phyloP scores from a whole-genome alignment of 2,888 invertebrate species.

The Leptopilina drosophilae region DNA sequence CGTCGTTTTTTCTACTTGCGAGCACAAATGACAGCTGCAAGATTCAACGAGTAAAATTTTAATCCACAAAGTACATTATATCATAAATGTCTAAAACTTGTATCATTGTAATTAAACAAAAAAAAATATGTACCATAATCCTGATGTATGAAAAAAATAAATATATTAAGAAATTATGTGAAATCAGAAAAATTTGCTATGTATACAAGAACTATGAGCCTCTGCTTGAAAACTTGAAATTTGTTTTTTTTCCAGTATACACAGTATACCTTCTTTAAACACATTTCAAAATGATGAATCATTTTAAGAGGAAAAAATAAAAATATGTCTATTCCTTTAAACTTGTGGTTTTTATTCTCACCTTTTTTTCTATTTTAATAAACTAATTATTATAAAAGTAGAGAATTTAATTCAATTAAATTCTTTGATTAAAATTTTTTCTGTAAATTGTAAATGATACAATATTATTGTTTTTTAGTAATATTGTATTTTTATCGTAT shows the following conservation, averaged over 20 bases:
- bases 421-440: too few relatives aligned
- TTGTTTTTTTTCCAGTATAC: conserved; percentile 13
- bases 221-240: conserved; percentile 1
- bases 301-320: conserved; percentile 7
- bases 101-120: conserved; percentile 73
- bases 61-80: conserved; percentile 71
- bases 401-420: neutral
- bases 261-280: conserved; percentile 18
- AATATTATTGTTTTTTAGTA: too few relatives aligned
- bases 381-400: neutral
- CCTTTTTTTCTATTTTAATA: neutral
- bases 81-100: conserved; percentile 75
- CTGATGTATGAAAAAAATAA: conserved; percentile 71
- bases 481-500: conserved; percentile 16
- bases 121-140: conserved; percentile 71
- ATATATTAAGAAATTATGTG: conserved; percentile 64
- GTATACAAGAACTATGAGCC: neutral
- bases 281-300: neutral
- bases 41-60: conserved; percentile 65
- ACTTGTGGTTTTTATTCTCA: neutral
- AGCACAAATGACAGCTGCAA: conserved; percentile 60
- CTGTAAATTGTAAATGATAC: neutral
- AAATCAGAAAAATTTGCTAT: neutral
- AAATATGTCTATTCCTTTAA: conserved; percentile 16
- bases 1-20: conserved; percentile 59